A percentile compares a stretch with the other conserved stretches of the same genome.
Evolutionary conservation across 1,140 invertebrate genomes (phyloP).

Genomic region (Caenorhabditis brenneri): DNA sequence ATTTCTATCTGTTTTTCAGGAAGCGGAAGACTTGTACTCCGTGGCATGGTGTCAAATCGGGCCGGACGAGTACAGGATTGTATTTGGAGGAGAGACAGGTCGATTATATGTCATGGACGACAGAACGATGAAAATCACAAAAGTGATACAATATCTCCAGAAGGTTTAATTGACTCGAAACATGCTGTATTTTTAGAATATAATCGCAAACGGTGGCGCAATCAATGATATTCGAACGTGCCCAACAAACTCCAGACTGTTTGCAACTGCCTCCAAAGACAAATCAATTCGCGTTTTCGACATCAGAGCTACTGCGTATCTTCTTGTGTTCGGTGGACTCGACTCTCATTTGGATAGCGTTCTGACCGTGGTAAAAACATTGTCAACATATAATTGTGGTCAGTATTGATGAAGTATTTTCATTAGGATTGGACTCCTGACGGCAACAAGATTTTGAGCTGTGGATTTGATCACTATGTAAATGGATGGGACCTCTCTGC

Average conservation of each 20-base stretch:
- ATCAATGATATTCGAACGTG: neutral
- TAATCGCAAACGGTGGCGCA: neutral
- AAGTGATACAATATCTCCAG: too few species aligned
- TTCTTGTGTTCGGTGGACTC: neutral
- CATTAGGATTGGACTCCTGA: neutral
- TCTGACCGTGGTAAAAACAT: neutral
- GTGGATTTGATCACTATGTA: neutral
- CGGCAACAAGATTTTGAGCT: neutral
- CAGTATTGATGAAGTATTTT: neutral
- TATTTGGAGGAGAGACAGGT: too few species aligned
- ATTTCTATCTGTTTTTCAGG: too few species aligned
- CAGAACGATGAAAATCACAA: too few species aligned
- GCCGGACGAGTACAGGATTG: too few species aligned
- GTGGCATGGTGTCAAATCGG: too few species aligned
- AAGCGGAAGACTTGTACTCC: too few species aligned
- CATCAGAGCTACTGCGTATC: neutral
- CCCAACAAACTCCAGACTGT: neutral
- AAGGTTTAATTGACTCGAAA: too few species aligned
- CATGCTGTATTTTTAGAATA: neutral
- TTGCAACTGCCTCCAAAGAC: neutral
- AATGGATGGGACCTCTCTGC: neutral
- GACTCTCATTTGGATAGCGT: neutral
- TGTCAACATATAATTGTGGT: neutral
- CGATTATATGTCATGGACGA: too few species aligned
- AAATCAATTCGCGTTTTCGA: neutral